Base-by-base conservation (phyloP, 37 sponge, comb jelly and placozoan genomes). In the Aplysina aerophoba region DNA sequence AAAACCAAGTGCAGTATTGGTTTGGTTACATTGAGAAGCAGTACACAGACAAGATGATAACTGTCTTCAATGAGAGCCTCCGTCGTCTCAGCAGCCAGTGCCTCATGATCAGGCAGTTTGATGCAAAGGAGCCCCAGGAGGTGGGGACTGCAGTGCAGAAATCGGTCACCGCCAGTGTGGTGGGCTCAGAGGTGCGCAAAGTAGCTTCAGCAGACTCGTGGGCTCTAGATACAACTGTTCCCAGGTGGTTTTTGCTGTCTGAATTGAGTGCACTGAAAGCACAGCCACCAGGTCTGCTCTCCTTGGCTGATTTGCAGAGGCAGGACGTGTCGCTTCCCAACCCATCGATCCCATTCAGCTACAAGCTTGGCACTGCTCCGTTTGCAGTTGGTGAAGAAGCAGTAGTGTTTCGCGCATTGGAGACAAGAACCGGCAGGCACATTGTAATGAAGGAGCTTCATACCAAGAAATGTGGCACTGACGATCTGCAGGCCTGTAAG, bases 31-130 rank as follows among this genome's bases (percentile, higher is more conserved):
- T 93, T 80, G 66, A 90, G 33, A 83, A 67, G 33, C 0, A 38
- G 6, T 16, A 39, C 57, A 93, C 94, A 8, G 94, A 90, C 62
- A 80, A 93, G 71, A 93, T 93, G 94, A 93, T 93, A 63, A 22
- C 62, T 28, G 60, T 93, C 4, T 93, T 93, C 83, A 93, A 87
- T 82, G 88, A 87, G 15, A 56, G 79, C 44, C 72, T 93, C 35
- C 53, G 79, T 14, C 24, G 68, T 27, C 77, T 82, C 22, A 90
- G 90, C 55, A 39, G 85, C 22, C 86, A 85, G 21, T 74, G 85
- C 17, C 78, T 88, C 30, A 3, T 87, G 13, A 90, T 93, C 60
- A 39, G 90, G 22, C 90, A 89, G 77, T 85, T 93, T 74, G 88
- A 87, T 75, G 94, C 94, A 41, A 64, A 81, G 13, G 22, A 84